Evolutionary conservation across 2,888 invertebrate genomes (phyloP), one percentile per base, ranked within the genome.

Genomic region (Drosophila prostipennis): DNA sequence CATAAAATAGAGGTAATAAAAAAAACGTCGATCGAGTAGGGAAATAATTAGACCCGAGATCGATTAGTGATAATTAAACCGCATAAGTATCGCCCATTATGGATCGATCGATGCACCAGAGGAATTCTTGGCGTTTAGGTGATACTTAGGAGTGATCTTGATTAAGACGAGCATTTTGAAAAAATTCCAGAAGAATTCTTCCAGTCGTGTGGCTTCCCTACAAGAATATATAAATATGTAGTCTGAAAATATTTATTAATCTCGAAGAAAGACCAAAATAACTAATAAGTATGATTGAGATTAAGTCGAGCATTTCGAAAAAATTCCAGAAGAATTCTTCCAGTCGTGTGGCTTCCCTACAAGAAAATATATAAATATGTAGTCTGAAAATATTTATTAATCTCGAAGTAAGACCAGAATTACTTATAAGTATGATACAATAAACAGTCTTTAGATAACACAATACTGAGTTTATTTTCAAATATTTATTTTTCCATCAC

Each of bases 1-100:
- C n/a, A 56, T 10, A 23, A 29, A 34, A 45, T 5, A 26, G 54
- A 53, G 16, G 13, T 29, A 51, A 55, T 39, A 26, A 26, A 49
- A 36, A 26, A 26, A 26, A 6, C 26, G 13, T 55, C 54, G n/a
- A 13, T 55, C 37, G 36, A 55, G 29, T 14, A 13, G n/a, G 56
- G 39, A 58, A 56, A 32, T 58, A 57, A 58, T 58, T 57, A 58
- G 19, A 11, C 7, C 29, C 48, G 34, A 48, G 48, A 48, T 48
- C 34, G 29, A 48, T 48, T 13, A 34, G 48, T n/a, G 46, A 11
- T 46, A 46, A 46, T 46, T 46, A 16, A 32, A 11, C 14, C 46
- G 46, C 29, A 46, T 14, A 46, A 46, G 57, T 29, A 37, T 11
- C 16, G 11, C 14, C 54, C 54, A 26, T 36, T 13, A 39, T 23